These are phyloP conservation scores for Zaprionus africanus DNA, from an alignment of 1,140 invertebrate species.

Conservation along the genomic window DNA sequence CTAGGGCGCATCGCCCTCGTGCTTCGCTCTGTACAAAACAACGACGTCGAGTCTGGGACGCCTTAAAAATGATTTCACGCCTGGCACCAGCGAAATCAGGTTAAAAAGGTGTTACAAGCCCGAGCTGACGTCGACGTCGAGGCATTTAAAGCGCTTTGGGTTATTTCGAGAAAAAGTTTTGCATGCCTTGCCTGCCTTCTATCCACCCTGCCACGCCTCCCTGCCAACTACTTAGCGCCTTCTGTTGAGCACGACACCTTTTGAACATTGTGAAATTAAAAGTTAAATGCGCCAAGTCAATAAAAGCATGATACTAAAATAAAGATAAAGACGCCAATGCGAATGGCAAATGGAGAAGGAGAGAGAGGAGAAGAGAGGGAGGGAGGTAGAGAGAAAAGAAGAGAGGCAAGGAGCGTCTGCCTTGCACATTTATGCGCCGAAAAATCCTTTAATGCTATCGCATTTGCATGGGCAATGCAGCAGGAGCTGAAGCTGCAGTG, in stretches of 20 bases:
- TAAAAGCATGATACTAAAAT: constrained; percentile 71
- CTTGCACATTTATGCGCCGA: constrained; percentile 40
- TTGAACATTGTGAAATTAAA: constrained; percentile 68
- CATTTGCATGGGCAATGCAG: constrained; percentile 56
- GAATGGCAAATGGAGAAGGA: constrained; percentile 23
- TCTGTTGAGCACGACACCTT: constrained; percentile 24
- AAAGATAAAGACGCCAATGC: constrained; percentile 36
- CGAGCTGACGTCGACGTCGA: constrained; percentile 1
- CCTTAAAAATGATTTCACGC: constrained; percentile 75
- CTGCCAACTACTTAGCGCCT: constrained; percentile 18
- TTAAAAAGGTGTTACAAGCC: constrained; percentile 69
- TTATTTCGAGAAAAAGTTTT: constrained; percentile 55
- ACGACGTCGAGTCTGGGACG: constrained; percentile 21
- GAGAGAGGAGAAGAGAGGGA: neutral
- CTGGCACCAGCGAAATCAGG: constrained; percentile 66
- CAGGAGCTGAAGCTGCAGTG: neutral
- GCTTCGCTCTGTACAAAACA: constrained; percentile 45
- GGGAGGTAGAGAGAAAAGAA: neutral
- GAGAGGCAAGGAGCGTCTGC: neutral
- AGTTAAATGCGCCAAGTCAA: constrained; percentile 78
- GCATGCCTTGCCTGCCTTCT: neutral
- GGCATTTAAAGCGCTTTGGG: constrained; percentile 53
- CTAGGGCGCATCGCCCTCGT: neutral
- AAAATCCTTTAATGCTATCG: constrained; percentile 73
- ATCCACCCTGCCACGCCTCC: neutral